Conservation (phyloP, 2,888 invertebrate species). For the Octodonta nipae region DNA sequence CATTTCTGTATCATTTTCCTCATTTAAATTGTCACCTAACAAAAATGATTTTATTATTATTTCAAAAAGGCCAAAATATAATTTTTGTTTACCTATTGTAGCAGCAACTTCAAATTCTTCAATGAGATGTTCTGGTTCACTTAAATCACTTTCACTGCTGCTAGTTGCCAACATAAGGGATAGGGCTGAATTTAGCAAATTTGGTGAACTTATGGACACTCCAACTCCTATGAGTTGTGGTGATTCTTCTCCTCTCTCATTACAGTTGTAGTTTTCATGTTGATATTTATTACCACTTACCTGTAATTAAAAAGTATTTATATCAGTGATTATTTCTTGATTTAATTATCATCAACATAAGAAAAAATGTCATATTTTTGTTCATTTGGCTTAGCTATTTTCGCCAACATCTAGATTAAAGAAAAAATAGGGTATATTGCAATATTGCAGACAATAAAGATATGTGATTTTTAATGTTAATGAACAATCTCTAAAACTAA, state of each 20-base stretch:
- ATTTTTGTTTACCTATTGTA: too few relatives aligned
- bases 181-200: slow-evolving; percentile 31
- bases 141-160: slow-evolving; percentile 36
- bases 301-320: too few relatives aligned
- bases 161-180: slow-evolving; percentile 35
- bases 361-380: too few relatives aligned
- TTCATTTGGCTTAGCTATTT: too few relatives aligned
- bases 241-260: slow-evolving; percentile 17
- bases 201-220: slow-evolving; percentile 33
- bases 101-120: slow-evolving; percentile 39
- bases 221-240: slow-evolving; percentile 27
- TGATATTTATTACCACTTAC: slow-evolving; percentile 17
- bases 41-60: slow-evolving; percentile 2
- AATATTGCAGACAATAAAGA: too few relatives aligned
- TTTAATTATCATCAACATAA: too few relatives aligned
- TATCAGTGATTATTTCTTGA: too few relatives aligned
- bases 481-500: too few relatives aligned
- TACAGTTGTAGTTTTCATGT: slow-evolving; percentile 13
- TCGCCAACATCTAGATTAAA: too few relatives aligned
- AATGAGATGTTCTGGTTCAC: slow-evolving; percentile 50
- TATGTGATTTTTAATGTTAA: too few relatives aligned
- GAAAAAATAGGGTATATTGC: too few relatives aligned
- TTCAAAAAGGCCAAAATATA: not conserved
- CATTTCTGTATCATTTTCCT: slow-evolving; percentile 76
- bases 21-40: slow-evolving; percentile 51